Base-by-base conservation (phyloP, 2,888 invertebrate genomes). In the Eucera pruinosa region DNA sequence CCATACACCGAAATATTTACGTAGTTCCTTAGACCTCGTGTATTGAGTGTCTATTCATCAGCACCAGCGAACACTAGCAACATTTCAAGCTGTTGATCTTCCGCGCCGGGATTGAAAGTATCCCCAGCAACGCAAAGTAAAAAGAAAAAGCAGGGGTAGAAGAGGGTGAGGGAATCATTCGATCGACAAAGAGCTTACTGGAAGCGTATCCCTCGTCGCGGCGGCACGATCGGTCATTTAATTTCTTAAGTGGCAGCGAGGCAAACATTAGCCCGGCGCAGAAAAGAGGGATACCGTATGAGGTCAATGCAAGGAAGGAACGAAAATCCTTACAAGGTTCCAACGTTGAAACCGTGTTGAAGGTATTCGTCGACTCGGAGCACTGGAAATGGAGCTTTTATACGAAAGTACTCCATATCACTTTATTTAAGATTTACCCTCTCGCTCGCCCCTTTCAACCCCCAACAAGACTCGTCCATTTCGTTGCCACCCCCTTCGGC, bases 371-470 rank as follows among this genome's bases (percentile, higher is more conserved):
- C 87, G 87, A 86, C 89, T n/a, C 30, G 87, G 84, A 88, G 89
- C 86, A 88, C 84, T 91, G 90, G 90, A 91, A 92, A 91, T 90
- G 91, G 91, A 90, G 92, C 92, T 91, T 91, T 91, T 91, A 91
- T 92, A 92, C 91, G 90, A 90, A 91, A 92, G 92, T 91, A 92
- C 92, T 92, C 92, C 92, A 92, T 92, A 92, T 92, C 92, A 92
- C 92, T 91, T 92, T 92, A 92, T 92, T 92, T 92, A 92, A 92
- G 92, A 92, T 92, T 91, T 92, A 91, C 91, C 91, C 91, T 92
- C 92, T 91, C 90, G 85, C 90, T 89, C 90, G 88, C 89, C 91
- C 90, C 90, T 91, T 92, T 91, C 90, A 91, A 89, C 90, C 91
- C 90, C 90, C 91, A 91, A 92, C 92, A 91, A 92, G 92, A 91